Conservation (phyloP, 2,113 vertebrate species). For the Calyptommatus sinebrachiatus region DNA sequence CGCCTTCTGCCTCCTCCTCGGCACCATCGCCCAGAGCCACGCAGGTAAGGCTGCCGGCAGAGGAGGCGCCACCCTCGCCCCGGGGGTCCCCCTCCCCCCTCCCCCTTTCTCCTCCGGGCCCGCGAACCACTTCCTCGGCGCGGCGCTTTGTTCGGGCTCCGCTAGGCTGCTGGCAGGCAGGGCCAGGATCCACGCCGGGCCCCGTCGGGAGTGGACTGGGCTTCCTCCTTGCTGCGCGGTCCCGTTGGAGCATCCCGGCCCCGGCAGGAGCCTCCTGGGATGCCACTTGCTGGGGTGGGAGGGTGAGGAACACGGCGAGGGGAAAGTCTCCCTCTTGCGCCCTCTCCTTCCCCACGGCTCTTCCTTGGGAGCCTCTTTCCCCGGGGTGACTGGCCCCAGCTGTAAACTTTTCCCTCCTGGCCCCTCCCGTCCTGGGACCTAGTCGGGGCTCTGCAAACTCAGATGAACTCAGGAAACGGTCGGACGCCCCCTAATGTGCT, state of each 20-base stretch:
- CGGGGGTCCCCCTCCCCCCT: too few relatives aligned
- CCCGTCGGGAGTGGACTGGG: constrained; percentile 35
- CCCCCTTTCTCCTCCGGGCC: too few relatives aligned
- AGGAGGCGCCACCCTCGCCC: too few relatives aligned
- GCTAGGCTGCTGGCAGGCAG: not conserved
- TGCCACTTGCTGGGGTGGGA: too few relatives aligned
- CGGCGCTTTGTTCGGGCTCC: too few relatives aligned
- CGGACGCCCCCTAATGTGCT: constrained; percentile 53
- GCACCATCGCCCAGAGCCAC: constrained; percentile 57
- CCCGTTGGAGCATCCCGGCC: too few relatives aligned
- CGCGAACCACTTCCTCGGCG: too few relatives aligned
- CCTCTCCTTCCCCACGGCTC: constrained; percentile 10
- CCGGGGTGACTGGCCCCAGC: not conserved
- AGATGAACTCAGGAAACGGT: constrained; percentile 33
- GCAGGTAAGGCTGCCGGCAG: constrained; percentile 72
- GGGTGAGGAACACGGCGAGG: too few relatives aligned
- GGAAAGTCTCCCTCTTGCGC: not conserved
- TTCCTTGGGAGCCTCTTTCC: not conserved
- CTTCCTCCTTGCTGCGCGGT: too few relatives aligned
- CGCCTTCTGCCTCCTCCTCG: constrained; percentile 62
- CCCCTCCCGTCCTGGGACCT: constrained; percentile 17
- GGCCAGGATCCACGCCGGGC: constrained; percentile 39
- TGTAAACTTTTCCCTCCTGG: constrained; percentile 40
- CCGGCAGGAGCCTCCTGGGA: too few relatives aligned
- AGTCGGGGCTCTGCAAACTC: constrained; percentile 22